Evolutionary conservation across 1,140 invertebrate genomes (phyloP), one percentile per base, ranked within the genome.

Genomic region (Eriocheir sinensis): DNA sequence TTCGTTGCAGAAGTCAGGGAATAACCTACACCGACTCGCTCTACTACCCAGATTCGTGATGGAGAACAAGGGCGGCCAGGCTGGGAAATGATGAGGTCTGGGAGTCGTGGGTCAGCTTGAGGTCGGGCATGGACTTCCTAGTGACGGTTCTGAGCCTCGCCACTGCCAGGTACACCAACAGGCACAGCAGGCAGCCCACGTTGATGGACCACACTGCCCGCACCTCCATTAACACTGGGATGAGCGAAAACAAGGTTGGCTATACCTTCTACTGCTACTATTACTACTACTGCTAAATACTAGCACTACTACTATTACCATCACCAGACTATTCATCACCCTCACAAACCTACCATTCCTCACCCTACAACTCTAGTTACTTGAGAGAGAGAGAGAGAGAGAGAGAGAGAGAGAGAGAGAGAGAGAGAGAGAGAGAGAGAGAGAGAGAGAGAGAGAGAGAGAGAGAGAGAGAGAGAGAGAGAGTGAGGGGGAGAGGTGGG

Each of bases 21-120:
- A 21, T 53, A 21, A 1, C 48, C 48, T 53, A 89, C 88, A 40
- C 44, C 27, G 88, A n/a, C 44, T 89, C 41, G 21, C n/a, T n/a
- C n/a, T n/a, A n/a, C n/a, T n/a, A 89, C 88, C 88, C 44, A 53
- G 88, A n/a, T 30, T 89, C 41, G 21, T 9, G 88, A 41, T 89
- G 34, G n/a, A n/a, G 0, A n/a, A 53, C 17, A 15, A 34, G 44
- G 41, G 3, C 53, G 15, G 88, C 21, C 9, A 32, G 12, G 48
- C 12, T 53, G 48, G 48, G 21, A n/a, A n/a, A n/a, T n/a, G n/a
- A n/a, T n/a, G n/a, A n/a, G n/a, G n/a, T n/a, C n/a, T n/a, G n/a
- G n/a, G n/a, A n/a, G n/a, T n/a, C n/a, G n/a, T 2, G 48, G 21
- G 8, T 53, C 48, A 17, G 48, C 48, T 9, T 53, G 12, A n/a